phyloP scores from a whole-genome alignment of 2,888 invertebrate genomes.

The Drosophila borealis region DNA sequence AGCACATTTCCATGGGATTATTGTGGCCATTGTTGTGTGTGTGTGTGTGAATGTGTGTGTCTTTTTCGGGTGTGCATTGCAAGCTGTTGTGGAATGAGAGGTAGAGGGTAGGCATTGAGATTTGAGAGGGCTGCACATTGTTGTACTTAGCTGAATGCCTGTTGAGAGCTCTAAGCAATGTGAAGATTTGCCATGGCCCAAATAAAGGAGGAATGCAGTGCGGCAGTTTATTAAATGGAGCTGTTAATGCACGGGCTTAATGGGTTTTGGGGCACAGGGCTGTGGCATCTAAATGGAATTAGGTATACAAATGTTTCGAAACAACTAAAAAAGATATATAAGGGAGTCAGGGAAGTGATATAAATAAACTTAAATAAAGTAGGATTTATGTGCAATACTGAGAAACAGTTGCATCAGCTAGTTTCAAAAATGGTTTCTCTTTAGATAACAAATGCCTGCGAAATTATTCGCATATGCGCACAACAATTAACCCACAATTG shows the following conservation, averaged over 20 bases:
- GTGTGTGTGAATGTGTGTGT: constrained; percentile 8
- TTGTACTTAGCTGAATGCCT: not conserved
- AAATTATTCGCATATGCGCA: constrained; percentile 4
- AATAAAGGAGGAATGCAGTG: not conserved
- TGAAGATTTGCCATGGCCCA: not conserved
- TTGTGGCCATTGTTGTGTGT: constrained; percentile 2
- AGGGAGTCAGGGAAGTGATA: not conserved
- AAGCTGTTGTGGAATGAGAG: not conserved
- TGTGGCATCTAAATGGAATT: constrained; percentile 35
- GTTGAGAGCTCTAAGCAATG: not conserved
- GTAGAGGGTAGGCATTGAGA: not conserved
- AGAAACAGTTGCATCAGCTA: constrained; percentile 2
- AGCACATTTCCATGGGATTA: constrained; percentile 37
- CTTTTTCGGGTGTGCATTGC: constrained; percentile 4
- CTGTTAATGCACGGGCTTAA: constrained; percentile 46
- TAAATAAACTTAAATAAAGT: not conserved
- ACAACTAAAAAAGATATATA: constrained; percentile 5
- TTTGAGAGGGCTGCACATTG: not conserved
- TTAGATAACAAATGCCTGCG: not conserved
- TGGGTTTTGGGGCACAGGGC: constrained; percentile 35
- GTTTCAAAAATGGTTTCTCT: not conserved
- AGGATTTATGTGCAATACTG: not conserved
- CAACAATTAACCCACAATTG: constrained; percentile 5
- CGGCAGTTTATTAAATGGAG: constrained; percentile 31
- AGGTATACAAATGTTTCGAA: constrained; percentile 12